Percentiles rank a stretch among this genome's conserved stretches.
These are phyloP conservation scores for Tetranychus piercei DNA, from an alignment of 2,888 invertebrate genomes.

Conservation along the genomic window DNA sequence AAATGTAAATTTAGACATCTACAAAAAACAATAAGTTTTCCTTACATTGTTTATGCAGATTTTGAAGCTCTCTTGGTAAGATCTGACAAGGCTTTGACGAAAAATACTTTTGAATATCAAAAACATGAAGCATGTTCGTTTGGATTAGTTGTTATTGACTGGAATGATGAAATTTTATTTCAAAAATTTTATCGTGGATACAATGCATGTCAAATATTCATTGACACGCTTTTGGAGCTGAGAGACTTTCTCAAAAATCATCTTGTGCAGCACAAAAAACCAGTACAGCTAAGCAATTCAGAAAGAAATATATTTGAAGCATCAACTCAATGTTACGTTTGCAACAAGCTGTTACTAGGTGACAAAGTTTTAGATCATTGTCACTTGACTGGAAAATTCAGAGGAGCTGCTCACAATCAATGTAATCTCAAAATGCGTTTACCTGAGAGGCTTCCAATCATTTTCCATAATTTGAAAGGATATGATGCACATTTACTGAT, in stretches of 20 bases:
- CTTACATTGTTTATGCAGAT: slow-evolving; percentile 5
- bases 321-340: too few relatives aligned
- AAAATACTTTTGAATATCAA: not conserved
- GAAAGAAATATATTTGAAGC: too few relatives aligned
- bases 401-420: not conserved
- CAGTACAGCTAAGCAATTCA: too few relatives aligned
- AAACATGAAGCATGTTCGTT: not conserved
- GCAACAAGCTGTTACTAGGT: not conserved
- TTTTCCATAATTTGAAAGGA: not conserved
- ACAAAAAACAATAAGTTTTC: not conserved
- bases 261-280: too few relatives aligned
- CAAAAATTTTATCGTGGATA: not conserved
- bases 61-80: not conserved
- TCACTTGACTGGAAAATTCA: not conserved
- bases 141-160: not conserved
- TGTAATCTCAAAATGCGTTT: not conserved
- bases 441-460: not conserved
- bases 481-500: slow-evolving; percentile 10
- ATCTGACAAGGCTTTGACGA: too few relatives aligned
- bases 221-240: too few relatives aligned
- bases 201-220: too few relatives aligned
- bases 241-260: too few relatives aligned
- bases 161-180: not conserved
- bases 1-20: too few relatives aligned
- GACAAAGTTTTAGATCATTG: not conserved